Evolutionary conservation across 2,888 invertebrate genomes (phyloP).

Genomic region (Limulus polyphemus): DNA sequence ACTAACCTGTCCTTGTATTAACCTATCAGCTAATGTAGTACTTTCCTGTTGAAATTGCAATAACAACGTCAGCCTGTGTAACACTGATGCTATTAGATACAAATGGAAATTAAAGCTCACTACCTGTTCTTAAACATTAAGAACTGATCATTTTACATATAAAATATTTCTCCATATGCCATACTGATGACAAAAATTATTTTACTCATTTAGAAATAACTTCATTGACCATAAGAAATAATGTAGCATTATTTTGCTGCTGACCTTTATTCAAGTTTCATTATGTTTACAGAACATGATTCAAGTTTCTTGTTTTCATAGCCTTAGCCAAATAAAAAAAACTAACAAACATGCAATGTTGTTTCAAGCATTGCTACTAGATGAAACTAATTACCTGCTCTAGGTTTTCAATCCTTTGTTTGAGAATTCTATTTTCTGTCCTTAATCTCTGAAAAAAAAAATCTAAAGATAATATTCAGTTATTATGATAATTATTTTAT

Average conservation of each 20-base stretch:
- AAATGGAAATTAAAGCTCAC: no score
- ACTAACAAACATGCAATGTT: not conserved
- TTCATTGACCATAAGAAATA: not conserved
- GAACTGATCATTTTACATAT: no score
- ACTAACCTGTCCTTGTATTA: conserved; percentile 85
- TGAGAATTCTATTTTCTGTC: conserved; percentile 88
- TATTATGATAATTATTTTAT: no score
- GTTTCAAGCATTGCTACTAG: conserved; percentile 4
- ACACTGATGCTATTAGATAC: not conserved
- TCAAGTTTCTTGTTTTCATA: not conserved
- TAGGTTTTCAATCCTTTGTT: conserved; percentile 84
- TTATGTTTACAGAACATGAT: no score
- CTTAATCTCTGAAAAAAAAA: conserved; percentile 50
- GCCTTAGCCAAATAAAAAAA: not conserved
- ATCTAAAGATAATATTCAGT: no score
- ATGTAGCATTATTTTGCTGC: not conserved
- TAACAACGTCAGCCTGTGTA: not conserved
- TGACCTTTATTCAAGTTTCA: no score
- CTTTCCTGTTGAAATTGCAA: conserved; percentile 45
- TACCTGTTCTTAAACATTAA: no score
- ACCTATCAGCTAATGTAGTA: conserved; percentile 78
- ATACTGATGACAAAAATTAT: no score
- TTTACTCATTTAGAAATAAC: no score
- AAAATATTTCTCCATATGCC: no score
- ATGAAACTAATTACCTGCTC: conserved; percentile 48